These are phyloP conservation scores for Vireo altiloquus DNA, from an alignment of 2,113 vertebrate genomes.

Conservation along the genomic window DNA sequence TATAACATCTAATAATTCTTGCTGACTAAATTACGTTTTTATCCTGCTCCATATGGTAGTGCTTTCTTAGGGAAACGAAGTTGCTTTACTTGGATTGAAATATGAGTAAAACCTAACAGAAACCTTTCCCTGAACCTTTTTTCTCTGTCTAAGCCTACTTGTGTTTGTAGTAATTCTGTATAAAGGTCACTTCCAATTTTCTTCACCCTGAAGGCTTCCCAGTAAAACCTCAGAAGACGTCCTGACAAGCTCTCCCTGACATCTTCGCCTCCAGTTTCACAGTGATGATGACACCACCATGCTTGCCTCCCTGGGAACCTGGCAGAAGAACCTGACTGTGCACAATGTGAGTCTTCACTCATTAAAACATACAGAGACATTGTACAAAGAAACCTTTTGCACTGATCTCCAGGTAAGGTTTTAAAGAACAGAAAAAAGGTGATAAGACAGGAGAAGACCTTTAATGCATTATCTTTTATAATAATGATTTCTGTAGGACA, in stretches of 20 bases:
- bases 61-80: constrained; percentile 1
- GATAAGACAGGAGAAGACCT: neutral
- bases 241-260: constrained; percentile 20
- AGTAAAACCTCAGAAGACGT: constrained; percentile 46
- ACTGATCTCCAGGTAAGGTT: neutral
- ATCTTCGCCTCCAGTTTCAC: constrained; percentile 32
- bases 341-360: neutral
- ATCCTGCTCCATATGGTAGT: neutral
- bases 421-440: neutral
- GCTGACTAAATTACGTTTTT: constrained; percentile 11
- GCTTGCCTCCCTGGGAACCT: constrained; percentile 21
- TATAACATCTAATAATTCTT: neutral
- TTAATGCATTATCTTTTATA: neutral
- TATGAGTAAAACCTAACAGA: neutral
- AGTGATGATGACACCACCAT: neutral
- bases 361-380: neutral
- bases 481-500: neutral
- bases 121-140: constrained; percentile 42
- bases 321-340: neutral
- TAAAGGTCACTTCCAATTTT: constrained; percentile 48
- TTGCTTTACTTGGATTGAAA: constrained; percentile 32
- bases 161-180: constrained; percentile 13
- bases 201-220: constrained; percentile 48
- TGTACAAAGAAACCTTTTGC: neutral
- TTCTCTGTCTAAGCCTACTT: neutral